Evolutionary conservation across 2,888 invertebrate species (phyloP).

Genomic region (Mongoloraphidia duomilia): DNA sequence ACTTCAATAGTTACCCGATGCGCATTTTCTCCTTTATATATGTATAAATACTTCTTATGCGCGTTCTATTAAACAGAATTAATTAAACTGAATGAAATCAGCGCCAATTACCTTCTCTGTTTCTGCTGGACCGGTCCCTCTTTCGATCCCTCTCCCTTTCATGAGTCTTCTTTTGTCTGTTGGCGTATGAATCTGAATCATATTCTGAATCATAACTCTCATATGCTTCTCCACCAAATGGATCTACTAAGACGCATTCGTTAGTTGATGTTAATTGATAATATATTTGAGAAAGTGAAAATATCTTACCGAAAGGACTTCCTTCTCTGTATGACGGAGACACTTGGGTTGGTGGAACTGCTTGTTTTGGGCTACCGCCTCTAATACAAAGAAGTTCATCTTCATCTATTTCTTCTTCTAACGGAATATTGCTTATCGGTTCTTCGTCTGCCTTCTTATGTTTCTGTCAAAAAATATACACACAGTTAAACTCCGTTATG

Average conservation of each 20-base stretch:
- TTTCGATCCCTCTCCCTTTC: slow-evolving; percentile 14
- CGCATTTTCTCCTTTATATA: no score
- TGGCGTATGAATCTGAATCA: slow-evolving; percentile 28
- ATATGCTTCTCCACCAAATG: slow-evolving; percentile 18
- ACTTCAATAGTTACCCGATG: no score
- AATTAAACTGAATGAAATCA: neutral
- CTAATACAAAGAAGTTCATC: slow-evolving; percentile 68
- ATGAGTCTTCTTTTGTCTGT: slow-evolving; percentile 14
- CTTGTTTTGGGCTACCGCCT: slow-evolving; percentile 50
- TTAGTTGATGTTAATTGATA: no score
- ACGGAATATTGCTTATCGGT: slow-evolving; percentile 21
- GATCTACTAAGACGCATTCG: neutral
- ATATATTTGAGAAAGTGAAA: no score
- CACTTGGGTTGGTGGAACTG: slow-evolving; percentile 17
- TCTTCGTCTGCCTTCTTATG: slow-evolving; percentile 33
- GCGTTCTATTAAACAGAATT: neutral
- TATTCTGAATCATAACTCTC: slow-evolving; percentile 44
- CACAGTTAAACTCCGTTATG: no score
- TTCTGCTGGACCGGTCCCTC: slow-evolving; percentile 2
- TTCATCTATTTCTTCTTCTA: slow-evolving; percentile 48
- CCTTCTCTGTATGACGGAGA: slow-evolving; percentile 12
- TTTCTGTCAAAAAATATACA: slow-evolving; percentile 29
- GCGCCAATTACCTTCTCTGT: slow-evolving; percentile 1
- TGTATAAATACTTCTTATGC: neutral
- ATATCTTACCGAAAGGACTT: neutral